Percentiles rank a stretch among this genome's conserved stretches.
These are phyloP conservation scores for Cerceris ruficornis DNA, from an alignment of 2,888 invertebrate genomes.

Conservation along the genomic window DNA sequence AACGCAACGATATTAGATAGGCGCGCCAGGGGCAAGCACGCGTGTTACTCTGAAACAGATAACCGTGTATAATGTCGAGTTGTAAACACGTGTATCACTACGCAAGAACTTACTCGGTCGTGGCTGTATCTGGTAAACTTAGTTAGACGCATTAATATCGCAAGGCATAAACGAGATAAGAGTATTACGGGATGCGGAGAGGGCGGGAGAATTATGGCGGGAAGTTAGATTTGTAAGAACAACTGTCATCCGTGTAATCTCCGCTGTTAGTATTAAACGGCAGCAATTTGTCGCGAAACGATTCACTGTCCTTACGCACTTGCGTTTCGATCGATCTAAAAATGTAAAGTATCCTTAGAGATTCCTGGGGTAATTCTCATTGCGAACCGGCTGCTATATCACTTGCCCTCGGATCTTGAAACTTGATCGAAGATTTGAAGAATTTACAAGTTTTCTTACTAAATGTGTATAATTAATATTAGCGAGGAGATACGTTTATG, in stretches of 20 bases:
- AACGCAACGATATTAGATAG: slow-evolving; percentile 46
- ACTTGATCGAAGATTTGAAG: too few species aligned
- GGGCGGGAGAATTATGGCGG: slow-evolving; percentile 24
- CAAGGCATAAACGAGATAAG: slow-evolving; percentile 30
- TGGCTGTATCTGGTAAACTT: slow-evolving; percentile 41
- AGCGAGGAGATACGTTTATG: too few species aligned
- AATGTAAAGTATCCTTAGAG: too few species aligned
- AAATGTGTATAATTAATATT: too few species aligned
- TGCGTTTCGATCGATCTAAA: neutral
- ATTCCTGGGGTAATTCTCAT: too few species aligned
- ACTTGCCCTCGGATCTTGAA: too few species aligned
- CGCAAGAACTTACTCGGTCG: slow-evolving; percentile 37
- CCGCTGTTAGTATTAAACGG: slow-evolving; percentile 14
- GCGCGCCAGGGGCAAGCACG: slow-evolving; percentile 46
- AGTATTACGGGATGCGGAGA: slow-evolving; percentile 13
- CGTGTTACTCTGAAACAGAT: slow-evolving; percentile 44
- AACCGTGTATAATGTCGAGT: slow-evolving; percentile 44
- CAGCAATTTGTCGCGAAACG: slow-evolving; percentile 22
- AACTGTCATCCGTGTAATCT: slow-evolving; percentile 37
- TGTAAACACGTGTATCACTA: slow-evolving; percentile 48
- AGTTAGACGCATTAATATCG: slow-evolving; percentile 39
- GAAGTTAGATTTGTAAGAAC: slow-evolving; percentile 31
- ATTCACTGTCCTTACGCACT: slow-evolving; percentile 6
- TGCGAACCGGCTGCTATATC: too few species aligned
- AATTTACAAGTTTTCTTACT: too few species aligned